Evolutionary conservation across 2,113 vertebrate species (phyloP).

Genomic region (Archocentrus centrarchus): DNA sequence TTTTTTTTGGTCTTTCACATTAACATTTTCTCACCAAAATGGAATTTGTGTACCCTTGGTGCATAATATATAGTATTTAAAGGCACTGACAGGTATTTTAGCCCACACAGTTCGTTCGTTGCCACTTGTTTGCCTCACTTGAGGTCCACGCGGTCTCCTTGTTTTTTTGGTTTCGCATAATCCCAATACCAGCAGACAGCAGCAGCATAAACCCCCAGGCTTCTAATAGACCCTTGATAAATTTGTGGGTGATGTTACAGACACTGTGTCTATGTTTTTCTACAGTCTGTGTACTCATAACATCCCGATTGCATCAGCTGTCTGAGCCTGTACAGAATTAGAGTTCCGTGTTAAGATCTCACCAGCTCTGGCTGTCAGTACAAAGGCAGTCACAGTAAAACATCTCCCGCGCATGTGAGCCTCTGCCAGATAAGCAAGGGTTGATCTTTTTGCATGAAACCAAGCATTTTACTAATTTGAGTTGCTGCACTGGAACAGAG

Average conservation of each 20-base stretch:
- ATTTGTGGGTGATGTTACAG: conserved; percentile 11
- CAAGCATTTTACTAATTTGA: conserved; percentile 76
- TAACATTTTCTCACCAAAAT: neutral
- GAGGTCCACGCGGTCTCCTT: neutral
- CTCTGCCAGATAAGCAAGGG: conserved; percentile 69
- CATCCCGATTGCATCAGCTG: conserved; percentile 46
- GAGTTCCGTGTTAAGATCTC: conserved; percentile 50
- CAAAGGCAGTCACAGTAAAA: conserved; percentile 59
- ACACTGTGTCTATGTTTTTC: conserved; percentile 24
- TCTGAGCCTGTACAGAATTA: conserved; percentile 55
- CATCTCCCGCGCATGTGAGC: conserved; percentile 46
- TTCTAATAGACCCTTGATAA: conserved; percentile 20
- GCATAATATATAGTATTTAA: neutral
- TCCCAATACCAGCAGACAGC: neutral
- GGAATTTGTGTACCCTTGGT: neutral
- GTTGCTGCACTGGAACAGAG: conserved; percentile 70
- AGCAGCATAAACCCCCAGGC: neutral
- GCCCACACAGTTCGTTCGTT: neutral
- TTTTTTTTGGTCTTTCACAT: neutral
- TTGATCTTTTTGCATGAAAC: conserved; percentile 68
- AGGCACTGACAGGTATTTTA: conserved; percentile 8
- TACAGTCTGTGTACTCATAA: conserved; percentile 28
- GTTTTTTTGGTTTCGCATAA: neutral
- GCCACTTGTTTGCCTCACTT: neutral
- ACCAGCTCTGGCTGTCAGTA: conserved; percentile 57